Evolutionary conservation across 2,888 invertebrate genomes (phyloP).

Genomic region (Hetaerina titia): DNA sequence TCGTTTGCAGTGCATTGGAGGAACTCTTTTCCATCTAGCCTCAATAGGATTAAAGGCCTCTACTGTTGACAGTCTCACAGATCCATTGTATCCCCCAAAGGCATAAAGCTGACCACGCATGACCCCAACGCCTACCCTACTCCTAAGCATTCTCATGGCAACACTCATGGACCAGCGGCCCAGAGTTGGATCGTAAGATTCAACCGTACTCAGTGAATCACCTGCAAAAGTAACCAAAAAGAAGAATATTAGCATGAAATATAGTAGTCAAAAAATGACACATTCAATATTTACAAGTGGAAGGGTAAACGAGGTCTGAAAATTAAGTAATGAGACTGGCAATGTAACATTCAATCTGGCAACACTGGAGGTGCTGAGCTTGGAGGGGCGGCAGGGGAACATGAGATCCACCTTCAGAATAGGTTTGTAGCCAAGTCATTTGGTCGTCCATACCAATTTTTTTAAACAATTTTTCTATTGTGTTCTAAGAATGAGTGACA

Average conservation of each 20-base stretch:
- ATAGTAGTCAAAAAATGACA: background rate
- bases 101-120: slow-evolving; percentile 88
- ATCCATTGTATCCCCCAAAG: slow-evolving; percentile 92
- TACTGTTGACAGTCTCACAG: slow-evolving; percentile 88
- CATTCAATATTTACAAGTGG: background rate
- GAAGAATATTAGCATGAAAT: background rate
- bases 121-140: slow-evolving; percentile 91
- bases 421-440: too few species aligned
- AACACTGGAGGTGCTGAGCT: too few species aligned
- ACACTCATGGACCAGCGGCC: slow-evolving; percentile 88
- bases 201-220: slow-evolving; percentile 90
- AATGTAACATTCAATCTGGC: too few species aligned
- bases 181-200: slow-evolving; percentile 87
- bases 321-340: too few species aligned
- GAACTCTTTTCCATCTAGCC: slow-evolving; percentile 87
- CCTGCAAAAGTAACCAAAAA: slow-evolving; percentile 76
- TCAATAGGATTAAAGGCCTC: slow-evolving; percentile 89
- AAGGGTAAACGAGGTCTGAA: too few species aligned
- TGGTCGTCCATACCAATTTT: too few species aligned
- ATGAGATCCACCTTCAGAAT: too few species aligned
- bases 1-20: slow-evolving; percentile 89
- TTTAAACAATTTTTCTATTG: too few species aligned
- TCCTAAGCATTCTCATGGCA: slow-evolving; percentile 91
- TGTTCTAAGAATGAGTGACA: too few species aligned
- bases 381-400: too few species aligned